Conservation (phyloP, 2,113 vertebrate genomes). For the Mormoops blainvillei region DNA sequence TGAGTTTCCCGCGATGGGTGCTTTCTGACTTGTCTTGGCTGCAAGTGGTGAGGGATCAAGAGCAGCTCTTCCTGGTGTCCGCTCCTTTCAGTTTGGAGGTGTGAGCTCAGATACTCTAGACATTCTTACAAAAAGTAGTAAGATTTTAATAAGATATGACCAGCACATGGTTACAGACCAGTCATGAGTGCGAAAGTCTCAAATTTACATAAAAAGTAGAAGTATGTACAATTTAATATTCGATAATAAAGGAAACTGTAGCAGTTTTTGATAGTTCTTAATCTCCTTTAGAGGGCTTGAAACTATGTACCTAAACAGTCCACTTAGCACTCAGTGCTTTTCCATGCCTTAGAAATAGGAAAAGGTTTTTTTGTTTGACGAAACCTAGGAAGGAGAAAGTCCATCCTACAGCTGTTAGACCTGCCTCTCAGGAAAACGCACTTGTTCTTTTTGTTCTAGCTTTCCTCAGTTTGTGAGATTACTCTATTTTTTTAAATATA, state of each 20-base stretch:
- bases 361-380: not conserved
- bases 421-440: constrained; percentile 68
- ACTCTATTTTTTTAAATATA: constrained; percentile 75
- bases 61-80: not conserved
- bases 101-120: not conserved
- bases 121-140: constrained; percentile 14
- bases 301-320: constrained; percentile 1
- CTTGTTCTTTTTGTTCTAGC: constrained; percentile 61
- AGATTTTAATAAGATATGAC: not conserved
- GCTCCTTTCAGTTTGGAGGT: not conserved
- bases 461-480: constrained; percentile 67
- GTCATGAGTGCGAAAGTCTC: not conserved
- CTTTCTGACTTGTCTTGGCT: not conserved
- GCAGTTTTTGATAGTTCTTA: constrained; percentile 29
- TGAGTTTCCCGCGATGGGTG: not conserved
- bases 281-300: not conserved
- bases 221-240: constrained; percentile 15
- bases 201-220: constrained; percentile 16
- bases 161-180: not conserved
- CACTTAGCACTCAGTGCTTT: constrained; percentile 23
- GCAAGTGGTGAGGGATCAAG: not conserved
- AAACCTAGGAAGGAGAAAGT: constrained; percentile 51
- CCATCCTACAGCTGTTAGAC: constrained; percentile 35
- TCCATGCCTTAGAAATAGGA: constrained; percentile 64
- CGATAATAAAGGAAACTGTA: not conserved